These are phyloP conservation scores for Crypturellus undulatus DNA, from an alignment of 2,113 vertebrate species.

Conservation along the genomic window DNA sequence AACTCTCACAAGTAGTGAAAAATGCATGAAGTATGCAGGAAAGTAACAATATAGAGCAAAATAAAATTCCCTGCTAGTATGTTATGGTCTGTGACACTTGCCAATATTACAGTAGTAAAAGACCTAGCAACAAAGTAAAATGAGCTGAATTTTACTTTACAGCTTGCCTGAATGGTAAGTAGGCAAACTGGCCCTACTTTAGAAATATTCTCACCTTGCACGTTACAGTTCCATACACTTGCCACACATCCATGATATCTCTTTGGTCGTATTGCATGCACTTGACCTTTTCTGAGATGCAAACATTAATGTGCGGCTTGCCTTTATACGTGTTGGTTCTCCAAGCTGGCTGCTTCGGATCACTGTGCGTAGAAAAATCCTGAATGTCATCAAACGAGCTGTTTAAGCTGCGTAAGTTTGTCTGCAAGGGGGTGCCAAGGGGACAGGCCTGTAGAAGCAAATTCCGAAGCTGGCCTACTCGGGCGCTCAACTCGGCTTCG, in stretches of 20 bases:
- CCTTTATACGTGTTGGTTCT: slow-evolving; percentile 86
- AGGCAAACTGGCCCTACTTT: background rate
- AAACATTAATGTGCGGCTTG: slow-evolving; percentile 87
- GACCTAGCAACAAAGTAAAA: background rate
- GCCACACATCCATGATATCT: slow-evolving; percentile 88
- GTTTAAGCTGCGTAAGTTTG: slow-evolving; percentile 74
- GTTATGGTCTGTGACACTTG: background rate
- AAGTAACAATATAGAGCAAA: background rate
- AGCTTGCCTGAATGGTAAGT: background rate
- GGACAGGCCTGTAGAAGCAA: slow-evolving; percentile 89
- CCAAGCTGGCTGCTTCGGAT: slow-evolving; percentile 90
- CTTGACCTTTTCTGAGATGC: slow-evolving; percentile 88
- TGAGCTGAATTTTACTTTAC: background rate
- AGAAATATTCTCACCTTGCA: slow-evolving; percentile 87
- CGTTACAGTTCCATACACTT: slow-evolving; percentile 89
- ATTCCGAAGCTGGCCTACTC: slow-evolving; percentile 81
- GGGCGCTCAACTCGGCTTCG: slow-evolving; percentile 79
- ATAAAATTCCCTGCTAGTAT: background rate
- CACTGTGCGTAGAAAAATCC: slow-evolving; percentile 63
- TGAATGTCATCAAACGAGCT: slow-evolving; percentile 71
- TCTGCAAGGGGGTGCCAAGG: slow-evolving; percentile 87
- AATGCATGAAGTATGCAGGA: background rate
- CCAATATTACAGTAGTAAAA: background rate
- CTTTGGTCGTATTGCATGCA: slow-evolving; percentile 91
- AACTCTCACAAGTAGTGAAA: background rate